Percentiles rank a stretch among this genome's conserved stretches.
These are phyloP conservation scores for Anomalospiza imberbis DNA, from an alignment of 2,797 vertebrate genomes.

Conservation along the genomic window DNA sequence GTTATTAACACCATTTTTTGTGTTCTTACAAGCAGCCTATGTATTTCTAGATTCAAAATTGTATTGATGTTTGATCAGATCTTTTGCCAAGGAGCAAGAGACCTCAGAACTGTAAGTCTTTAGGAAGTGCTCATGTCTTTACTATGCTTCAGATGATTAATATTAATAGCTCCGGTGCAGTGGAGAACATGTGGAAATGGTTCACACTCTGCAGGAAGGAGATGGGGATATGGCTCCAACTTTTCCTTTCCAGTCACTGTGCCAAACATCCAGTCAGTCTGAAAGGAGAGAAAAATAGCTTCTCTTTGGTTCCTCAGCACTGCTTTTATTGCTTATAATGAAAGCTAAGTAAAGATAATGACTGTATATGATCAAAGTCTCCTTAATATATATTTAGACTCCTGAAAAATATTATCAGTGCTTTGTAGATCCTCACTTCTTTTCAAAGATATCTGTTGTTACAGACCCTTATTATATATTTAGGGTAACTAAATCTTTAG, in stretches of 20 bases:
- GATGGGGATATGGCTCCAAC: background rate
- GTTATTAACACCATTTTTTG: background rate
- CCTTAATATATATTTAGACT: background rate
- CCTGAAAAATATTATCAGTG: background rate
- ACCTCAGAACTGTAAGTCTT: background rate
- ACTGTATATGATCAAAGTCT: background rate
- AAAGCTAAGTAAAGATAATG: background rate
- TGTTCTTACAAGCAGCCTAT: background rate
- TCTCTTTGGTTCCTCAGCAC: background rate
- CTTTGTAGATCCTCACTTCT: background rate
- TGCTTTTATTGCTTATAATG: background rate
- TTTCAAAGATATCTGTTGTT: background rate
- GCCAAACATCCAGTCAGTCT: background rate
- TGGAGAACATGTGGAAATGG: background rate
- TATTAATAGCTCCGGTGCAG: background rate
- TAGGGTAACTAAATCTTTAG: background rate
- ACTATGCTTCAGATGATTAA: background rate
- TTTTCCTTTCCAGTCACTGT: background rate
- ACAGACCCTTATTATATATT: background rate
- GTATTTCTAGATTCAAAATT: background rate
- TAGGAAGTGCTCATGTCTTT: background rate
- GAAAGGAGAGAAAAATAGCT: background rate
- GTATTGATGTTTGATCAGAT: background rate
- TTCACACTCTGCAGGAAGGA: background rate
- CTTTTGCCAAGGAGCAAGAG: background rate